These are phyloP conservation scores for Heliconius erato DNA, from an alignment of 2,888 invertebrate genomes.

Conservation along the genomic window DNA sequence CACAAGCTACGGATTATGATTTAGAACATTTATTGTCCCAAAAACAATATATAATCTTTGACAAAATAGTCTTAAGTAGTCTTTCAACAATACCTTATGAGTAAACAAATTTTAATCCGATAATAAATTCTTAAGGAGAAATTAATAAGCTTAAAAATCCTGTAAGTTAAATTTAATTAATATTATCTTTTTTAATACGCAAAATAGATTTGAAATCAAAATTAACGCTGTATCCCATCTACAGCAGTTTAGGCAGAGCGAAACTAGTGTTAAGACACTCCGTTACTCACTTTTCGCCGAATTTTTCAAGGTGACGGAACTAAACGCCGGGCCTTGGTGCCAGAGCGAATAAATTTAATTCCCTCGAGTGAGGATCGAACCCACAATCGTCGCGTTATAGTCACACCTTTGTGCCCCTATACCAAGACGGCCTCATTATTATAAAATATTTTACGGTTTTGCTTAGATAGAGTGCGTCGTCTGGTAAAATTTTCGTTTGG, in stretches of 20 bases:
- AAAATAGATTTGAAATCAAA: too few relatives aligned
- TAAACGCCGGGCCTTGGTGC: too few relatives aligned
- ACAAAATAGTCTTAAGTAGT: too few relatives aligned
- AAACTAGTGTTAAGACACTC: too few relatives aligned
- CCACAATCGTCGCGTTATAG: too few relatives aligned
- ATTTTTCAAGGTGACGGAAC: too few relatives aligned
- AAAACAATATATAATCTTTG: neutral
- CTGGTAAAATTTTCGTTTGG: neutral
- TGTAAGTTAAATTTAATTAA: neutral
- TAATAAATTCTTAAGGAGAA: neutral
- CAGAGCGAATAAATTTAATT: too few relatives aligned
- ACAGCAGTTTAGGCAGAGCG: too few relatives aligned
- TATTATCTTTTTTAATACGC: neutral
- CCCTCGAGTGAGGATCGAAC: too few relatives aligned
- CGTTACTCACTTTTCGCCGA: too few relatives aligned
- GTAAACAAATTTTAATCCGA: slow-evolving; percentile 10
- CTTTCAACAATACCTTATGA: neutral
- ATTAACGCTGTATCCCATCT: too few relatives aligned
- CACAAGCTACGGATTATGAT: neutral
- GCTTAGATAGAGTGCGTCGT: neutral
- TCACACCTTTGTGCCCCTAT: too few relatives aligned
- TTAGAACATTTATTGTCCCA: neutral
- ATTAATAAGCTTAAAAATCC: neutral
- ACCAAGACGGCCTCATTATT: neutral
- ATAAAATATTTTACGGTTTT: neutral